Evolutionary conservation across 2,113 vertebrate genomes (phyloP), one percentile per base, ranked within the genome.

Genomic region (Bucco capensis): DNA sequence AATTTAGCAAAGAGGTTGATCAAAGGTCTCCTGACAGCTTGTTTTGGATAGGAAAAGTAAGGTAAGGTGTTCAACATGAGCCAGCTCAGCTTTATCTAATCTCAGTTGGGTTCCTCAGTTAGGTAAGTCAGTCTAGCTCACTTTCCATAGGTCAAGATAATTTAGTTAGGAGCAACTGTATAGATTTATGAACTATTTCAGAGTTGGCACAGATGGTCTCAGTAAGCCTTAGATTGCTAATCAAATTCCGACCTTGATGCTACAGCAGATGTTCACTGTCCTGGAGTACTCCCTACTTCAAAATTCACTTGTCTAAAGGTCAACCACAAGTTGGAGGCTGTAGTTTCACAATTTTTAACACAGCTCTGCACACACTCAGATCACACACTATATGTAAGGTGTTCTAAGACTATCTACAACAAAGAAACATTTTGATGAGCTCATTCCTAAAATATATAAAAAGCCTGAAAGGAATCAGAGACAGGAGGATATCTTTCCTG

Each of bases 241-340:
- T 37, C 15, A 6, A 14, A 28, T 38, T 66, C 40, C 30, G 47
- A 14, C 19, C 74, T 60, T 23, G 12, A 49, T 83, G 33, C 71
- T 60, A 71, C 18, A 67, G 38, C 56, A 74, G 7, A 42, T 16
- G 42, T 67, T 66, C 35, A 11, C 42, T 53, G 6, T 12, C 12
- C 12, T 19, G 16, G 1, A 87, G 85, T 1, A 85, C 1, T 5
- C 3, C 4, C 37, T n/a, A 25, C 37, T 89, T 76, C 51, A 65
- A 60, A 70, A 76, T 57, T 61, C 35, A 44, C 16, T n/a, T 56
- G 7, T 25, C 66, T 46, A 44, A 89, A 60, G 33, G 54, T 73
- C 86, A 90, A 5, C 15, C 50, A 30, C 31, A 70, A 66, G 46
- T 33, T 0, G 0, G 1, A 77, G 23, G 31, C 0, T 37, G 58